Base-by-base conservation (phyloP, 2,113 vertebrate genomes). In the Talpa occidentalis region DNA sequence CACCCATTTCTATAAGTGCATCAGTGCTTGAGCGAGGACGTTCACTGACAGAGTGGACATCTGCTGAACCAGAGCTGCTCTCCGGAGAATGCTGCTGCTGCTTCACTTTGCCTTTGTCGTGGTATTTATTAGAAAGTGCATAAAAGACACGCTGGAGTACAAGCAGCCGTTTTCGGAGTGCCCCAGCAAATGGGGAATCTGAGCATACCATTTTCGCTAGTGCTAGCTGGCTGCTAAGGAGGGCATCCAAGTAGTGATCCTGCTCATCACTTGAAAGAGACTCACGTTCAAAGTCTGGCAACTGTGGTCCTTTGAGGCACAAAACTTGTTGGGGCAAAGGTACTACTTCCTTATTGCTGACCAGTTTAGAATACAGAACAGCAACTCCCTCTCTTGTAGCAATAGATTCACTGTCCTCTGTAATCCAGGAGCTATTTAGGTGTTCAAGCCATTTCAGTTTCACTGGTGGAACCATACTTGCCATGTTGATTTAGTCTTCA, bases 391-490 rank as follows among this genome's bases (percentile, higher is more conserved):
- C 99, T 97, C 99, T 98, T 0, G 99, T 99, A 86, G 99, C 99
- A 74, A 99, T 99, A 66, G 99, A 99, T 98, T 99, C 99, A 90
- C 99, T 99, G 98, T 99, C 99, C 96, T 99, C 99, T 10, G 99
- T 99, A 97, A 99, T 99, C 99, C 99, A 99, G 42, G 99, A 99
- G 98, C 99, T 99, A 98, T 99, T 99, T 0, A 99, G 98, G 97
- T 99, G 99, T 98, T 99, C 99, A 72, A 99, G 99, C 99, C 99
- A 99, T 98, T 99, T 99, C 90, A 99, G 98, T 95, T 99, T 99
- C 97, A 99, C 99, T 56, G 99, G 99, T 87, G 99, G 99, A 94
- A 99, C 99, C 99, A 99, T 99, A 93, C 99, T 97, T 96, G 99
- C 99, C 99, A 99, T 99, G 97, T 94, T 98, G 98, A 94, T 97